Evolutionary conservation across 2,888 invertebrate species (phyloP), one percentile per base, ranked within the genome.

Genomic region (Calameuta filiformis): DNA sequence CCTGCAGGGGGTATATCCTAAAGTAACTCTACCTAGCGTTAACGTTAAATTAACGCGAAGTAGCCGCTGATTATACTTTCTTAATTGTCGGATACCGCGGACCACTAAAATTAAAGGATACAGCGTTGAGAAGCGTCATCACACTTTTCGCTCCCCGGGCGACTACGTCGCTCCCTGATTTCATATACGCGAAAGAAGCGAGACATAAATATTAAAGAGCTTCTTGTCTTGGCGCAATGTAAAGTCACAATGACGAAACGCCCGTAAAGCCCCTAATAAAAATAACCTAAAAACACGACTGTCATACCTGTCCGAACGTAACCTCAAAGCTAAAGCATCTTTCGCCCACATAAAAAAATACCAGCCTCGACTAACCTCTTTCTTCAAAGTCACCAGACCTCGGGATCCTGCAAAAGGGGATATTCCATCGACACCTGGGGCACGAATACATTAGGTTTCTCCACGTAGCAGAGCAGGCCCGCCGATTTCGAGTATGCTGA

Each of bases 381-480:
- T 56, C 23, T 56, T 56, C 56, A 23, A 56, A 56, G 56, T 23
- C 23, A 56, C 56, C 56, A 23, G 56, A 23, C 56, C 9, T 56
- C 23, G 23, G 56, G 56, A 56, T 56, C 56, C 23, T 56, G 56
- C 56, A 56, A 56, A 56, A 71, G 34, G 71, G 71, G 6, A 34
- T 71, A 71, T 71, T n/a, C 33, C 71, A 34, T 71, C 71, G 31
- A 33, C 71, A 71, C 71, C 34, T 30, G 83, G 83, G 89, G 89
- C 89, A 86, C 86, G 89, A 89, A 89, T 89, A 89, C 86, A 89
- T 89, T 87, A 89, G 88, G 85, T 84, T 80, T 83, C 80, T 83
- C 84, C 81, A 34, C 81, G 84, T 80, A 80, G 80, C 81, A 78
- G 83, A 81, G 82, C 79, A 85, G 82, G 81, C 84, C 82, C 82